Evolutionary conservation across 2,113 vertebrate genomes (phyloP).

Genomic region (Syngnathus scovelli): DNA sequence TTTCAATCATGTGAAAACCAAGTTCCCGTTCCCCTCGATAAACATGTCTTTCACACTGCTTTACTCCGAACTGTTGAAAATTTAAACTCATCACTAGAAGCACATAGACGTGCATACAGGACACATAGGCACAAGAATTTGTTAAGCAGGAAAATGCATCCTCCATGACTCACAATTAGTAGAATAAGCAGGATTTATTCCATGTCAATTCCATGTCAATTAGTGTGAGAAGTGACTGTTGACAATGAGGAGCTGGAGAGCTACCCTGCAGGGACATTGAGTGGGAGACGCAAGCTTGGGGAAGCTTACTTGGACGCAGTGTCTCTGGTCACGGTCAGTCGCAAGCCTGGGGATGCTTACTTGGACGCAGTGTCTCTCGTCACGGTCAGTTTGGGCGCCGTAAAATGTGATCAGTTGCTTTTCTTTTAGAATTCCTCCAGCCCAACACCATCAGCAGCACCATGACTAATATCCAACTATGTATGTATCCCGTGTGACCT

Average conservation of each 20-base stretch:
- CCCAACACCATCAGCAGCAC: slow-evolving; percentile 43
- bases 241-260: slow-evolving; percentile 19
- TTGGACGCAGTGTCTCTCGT: slow-evolving; percentile 48
- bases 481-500: slow-evolving; percentile 56
- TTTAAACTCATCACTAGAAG: neutral
- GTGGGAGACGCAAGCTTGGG: slow-evolving; percentile 15
- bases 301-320: slow-evolving; percentile 38
- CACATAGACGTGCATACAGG: slow-evolving; percentile 8
- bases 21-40: neutral
- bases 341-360: slow-evolving; percentile 2
- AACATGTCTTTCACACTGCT: neutral
- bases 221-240: slow-evolving; percentile 48
- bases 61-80: neutral
- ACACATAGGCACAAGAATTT: slow-evolving; percentile 1
- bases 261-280: neutral
- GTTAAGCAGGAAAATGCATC: slow-evolving; percentile 32
- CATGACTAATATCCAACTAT: slow-evolving; percentile 62
- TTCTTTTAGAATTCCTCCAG: slow-evolving; percentile 50
- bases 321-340: slow-evolving; percentile 60
- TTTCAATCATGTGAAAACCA: neutral
- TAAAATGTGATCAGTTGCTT: slow-evolving; percentile 64
- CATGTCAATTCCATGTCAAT: slow-evolving; percentile 40
- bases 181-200: slow-evolving; percentile 46
- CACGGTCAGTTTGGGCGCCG: slow-evolving; percentile 64
- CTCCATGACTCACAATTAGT: slow-evolving; percentile 40